Base-by-base conservation (phyloP, 2,797 vertebrate species). In the Zonotrichia albicollis region DNA sequence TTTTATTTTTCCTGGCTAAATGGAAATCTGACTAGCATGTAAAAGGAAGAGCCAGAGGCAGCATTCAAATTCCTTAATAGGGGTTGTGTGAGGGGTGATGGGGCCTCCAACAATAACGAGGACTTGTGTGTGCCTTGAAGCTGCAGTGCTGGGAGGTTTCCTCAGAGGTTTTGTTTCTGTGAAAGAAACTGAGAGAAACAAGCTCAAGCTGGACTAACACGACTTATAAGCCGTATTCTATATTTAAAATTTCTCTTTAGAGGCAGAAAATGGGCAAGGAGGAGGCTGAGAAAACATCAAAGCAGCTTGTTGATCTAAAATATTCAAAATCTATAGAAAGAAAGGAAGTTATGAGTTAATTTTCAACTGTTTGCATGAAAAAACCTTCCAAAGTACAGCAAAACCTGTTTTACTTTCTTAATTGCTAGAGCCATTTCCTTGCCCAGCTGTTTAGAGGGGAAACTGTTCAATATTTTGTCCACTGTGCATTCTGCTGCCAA, bases 1-100 rank as follows among this genome's bases (percentile, higher is more conserved):
- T 95, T 93, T 97, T 95, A 84, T 96, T 97, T 95, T 96, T 97
- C 75, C 89, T 96, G 84, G 84, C 92, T 92, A 96, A 96, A 96
- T 6, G 67, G 86, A 95, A 96, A 96, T 78, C 71, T 96, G 94
- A 96, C 94, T 95, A 91, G 76, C 88, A 93, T 79, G 71, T 74
- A 72, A 96, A 96, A 95, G 66, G 71, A 94, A 95, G 65, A 96
- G 66, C 76, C 89, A 74, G 92, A 95, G 71, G 95, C 93, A 94
- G 45, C 27, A 66, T 89, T 95, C 53, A 45, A n/a, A 71, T 55
- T 95, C 70, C 73, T 89, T 91, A 86, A 87, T 8, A 78, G 58
- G 29, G 80, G 76, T 71, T 93, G 51, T 45, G 26, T 43, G 48
- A 62, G 88, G 60, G 75, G 72, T 54, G 82, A 55, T 66, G 66